These are phyloP conservation scores for Leptinotarsa peninsularis DNA, from an alignment of 2,888 invertebrate genomes.

Conservation along the genomic window DNA sequence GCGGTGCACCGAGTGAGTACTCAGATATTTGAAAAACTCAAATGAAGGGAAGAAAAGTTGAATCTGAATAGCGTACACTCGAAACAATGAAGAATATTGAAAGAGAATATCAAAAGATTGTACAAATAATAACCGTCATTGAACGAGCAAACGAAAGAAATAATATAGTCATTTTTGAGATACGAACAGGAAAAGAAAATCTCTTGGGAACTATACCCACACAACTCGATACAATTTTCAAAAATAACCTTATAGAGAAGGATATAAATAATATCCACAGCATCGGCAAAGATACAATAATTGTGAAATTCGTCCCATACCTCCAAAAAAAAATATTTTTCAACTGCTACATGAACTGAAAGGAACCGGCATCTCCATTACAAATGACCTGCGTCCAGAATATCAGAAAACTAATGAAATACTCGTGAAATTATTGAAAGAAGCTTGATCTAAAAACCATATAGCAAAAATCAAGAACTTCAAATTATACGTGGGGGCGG, in stretches of 20 bases:
- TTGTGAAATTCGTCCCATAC: slow-evolving; percentile 7
- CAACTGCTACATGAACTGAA: too few species aligned
- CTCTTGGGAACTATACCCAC: too few species aligned
- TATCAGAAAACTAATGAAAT: too few species aligned
- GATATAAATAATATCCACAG: slow-evolving; percentile 15
- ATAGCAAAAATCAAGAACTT: slow-evolving; percentile 29
- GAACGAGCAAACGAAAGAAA: slow-evolving; percentile 12
- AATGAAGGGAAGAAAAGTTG: background rate
- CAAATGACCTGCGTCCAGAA: too few species aligned
- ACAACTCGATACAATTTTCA: too few species aligned
- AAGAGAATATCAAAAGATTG: slow-evolving; percentile 15
- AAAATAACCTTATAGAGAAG: too few species aligned
- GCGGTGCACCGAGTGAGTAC: slow-evolving; percentile 13
- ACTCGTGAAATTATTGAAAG: too few species aligned
- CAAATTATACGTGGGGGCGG: slow-evolving; percentile 25
- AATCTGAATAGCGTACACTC: slow-evolving; percentile 2
- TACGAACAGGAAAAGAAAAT: too few species aligned
- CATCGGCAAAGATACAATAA: slow-evolving; percentile 13
- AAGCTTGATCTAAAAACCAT: slow-evolving; percentile 21
- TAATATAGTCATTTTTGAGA: background rate
- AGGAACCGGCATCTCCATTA: too few species aligned
- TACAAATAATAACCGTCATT: slow-evolving; percentile 11
- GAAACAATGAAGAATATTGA: slow-evolving; percentile 6
- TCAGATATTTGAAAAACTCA: background rate
- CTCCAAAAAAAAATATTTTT: too few species aligned